Conservation (phyloP, 2,888 invertebrate species). For the Hedya salicella region DNA sequence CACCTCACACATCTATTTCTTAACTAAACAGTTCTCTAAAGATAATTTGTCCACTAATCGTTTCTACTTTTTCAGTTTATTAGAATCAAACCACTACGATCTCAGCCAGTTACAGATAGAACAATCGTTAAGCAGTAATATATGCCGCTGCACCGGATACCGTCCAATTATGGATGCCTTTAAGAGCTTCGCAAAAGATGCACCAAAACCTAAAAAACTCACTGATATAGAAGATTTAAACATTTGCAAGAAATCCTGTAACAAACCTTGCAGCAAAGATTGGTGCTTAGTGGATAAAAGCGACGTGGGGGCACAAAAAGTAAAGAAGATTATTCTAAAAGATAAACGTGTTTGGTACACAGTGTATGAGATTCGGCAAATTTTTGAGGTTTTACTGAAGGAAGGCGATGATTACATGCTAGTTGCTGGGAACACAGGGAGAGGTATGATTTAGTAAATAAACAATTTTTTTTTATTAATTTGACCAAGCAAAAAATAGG, state of each 20-base stretch:
- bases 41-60: not conserved
- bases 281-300: slow-evolving; percentile 61
- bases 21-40: not conserved
- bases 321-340: slow-evolving; percentile 54
- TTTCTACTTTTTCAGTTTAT: slow-evolving; percentile 60
- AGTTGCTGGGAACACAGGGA: slow-evolving; percentile 89
- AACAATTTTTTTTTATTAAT: too few species aligned
- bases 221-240: slow-evolving; percentile 63
- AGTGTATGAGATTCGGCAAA: slow-evolving; percentile 72
- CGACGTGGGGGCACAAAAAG: slow-evolving; percentile 47
- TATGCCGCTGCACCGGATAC: slow-evolving; percentile 90
- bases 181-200: slow-evolving; percentile 84
- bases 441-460: slow-evolving; percentile 72
- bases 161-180: slow-evolving; percentile 87
- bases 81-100: slow-evolving; percentile 66
- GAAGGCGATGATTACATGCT: slow-evolving; percentile 79
- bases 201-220: slow-evolving; percentile 54
- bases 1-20: too few species aligned
- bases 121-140: slow-evolving; percentile 88
- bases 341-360: slow-evolving; percentile 79
- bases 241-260: slow-evolving; percentile 48
- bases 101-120: slow-evolving; percentile 87
- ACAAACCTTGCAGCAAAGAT: slow-evolving; percentile 53
- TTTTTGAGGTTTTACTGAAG: slow-evolving; percentile 73
- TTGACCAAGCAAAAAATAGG: too few species aligned